Percentiles rank a stretch among this genome's conserved stretches.
phyloP scores from a whole-genome alignment of 2,888 invertebrate genomes.

The Leptodirus hochenwartii region DNA sequence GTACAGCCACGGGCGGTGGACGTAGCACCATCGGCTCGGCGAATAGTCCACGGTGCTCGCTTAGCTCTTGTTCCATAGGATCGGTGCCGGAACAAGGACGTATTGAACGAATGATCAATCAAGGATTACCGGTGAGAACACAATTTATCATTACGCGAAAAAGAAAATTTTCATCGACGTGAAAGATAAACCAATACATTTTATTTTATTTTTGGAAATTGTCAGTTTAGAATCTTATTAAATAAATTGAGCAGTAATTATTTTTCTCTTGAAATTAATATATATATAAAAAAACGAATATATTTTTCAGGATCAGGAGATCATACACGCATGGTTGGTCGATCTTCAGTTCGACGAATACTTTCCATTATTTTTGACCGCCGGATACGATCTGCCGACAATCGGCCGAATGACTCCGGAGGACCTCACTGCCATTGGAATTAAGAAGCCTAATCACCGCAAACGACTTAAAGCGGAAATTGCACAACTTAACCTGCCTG shows the following conservation, averaged over 20 bases:
- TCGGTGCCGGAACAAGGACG: conserved; percentile 46
- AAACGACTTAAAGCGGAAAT: conserved; percentile 94
- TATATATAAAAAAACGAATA: conserved; percentile 5
- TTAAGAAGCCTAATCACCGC: conserved; percentile 93
- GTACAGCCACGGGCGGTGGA: conserved; percentile 13
- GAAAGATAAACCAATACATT: neutral
- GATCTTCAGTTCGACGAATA: conserved; percentile 92
- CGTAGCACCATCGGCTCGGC: conserved; percentile 30
- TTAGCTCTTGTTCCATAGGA: conserved; percentile 62
- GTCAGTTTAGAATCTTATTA: too few species aligned
- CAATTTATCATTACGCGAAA: too few species aligned
- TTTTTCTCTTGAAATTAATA: conserved; percentile 3
- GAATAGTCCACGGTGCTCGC: conserved; percentile 47
- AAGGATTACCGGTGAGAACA: conserved; percentile 41
- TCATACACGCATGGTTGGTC: conserved; percentile 86
- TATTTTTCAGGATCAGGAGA: conserved; percentile 91
- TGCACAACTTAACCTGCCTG: conserved; percentile 80
- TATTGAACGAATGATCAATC: conserved; percentile 56
- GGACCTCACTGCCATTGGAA: conserved; percentile 72
- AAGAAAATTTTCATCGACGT: conserved; percentile 3
- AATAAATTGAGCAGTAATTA: neutral
- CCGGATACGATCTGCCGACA: conserved; percentile 95
- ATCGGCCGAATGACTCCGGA: conserved; percentile 99
- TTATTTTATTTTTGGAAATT: too few species aligned
- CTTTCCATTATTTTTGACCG: conserved; percentile 77